Conservation (phyloP, 2,797 vertebrate genomes). For the Melanotaenia trifasciata region DNA sequence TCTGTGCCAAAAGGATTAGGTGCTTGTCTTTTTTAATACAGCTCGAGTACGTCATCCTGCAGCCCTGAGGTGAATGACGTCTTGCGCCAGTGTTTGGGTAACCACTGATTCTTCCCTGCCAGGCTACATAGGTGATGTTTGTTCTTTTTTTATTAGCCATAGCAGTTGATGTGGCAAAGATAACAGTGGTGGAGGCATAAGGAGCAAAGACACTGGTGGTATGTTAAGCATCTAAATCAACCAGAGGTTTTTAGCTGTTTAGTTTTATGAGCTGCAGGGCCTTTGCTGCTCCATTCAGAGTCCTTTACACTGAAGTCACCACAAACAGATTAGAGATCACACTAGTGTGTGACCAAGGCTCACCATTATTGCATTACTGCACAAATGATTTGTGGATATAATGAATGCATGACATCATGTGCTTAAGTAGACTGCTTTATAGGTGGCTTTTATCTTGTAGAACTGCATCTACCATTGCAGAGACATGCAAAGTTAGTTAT, state of each 20-base stretch:
- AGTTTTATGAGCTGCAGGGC: slow-evolving; percentile 58
- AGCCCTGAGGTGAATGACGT: slow-evolving; percentile 45
- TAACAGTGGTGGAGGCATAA: neutral
- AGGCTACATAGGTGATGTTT: slow-evolving; percentile 42
- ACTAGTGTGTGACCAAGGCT: slow-evolving; percentile 51
- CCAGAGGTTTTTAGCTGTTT: slow-evolving; percentile 38
- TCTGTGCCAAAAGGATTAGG: slow-evolving; percentile 69
- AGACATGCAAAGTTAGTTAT: slow-evolving; percentile 24
- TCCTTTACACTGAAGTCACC: slow-evolving; percentile 58
- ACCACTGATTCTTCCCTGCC: slow-evolving; percentile 22
- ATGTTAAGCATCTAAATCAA: slow-evolving; percentile 62
- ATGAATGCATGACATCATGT: slow-evolving; percentile 52
- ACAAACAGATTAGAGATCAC: slow-evolving; percentile 54
- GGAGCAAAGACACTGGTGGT: slow-evolving; percentile 38
- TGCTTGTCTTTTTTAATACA: slow-evolving; percentile 64
- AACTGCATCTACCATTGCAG: slow-evolving; percentile 21
- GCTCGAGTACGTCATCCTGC: slow-evolving; percentile 57
- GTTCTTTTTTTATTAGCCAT: slow-evolving; percentile 51
- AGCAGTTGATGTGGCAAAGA: slow-evolving; percentile 31
- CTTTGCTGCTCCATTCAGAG: slow-evolving; percentile 50
- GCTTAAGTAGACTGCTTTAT: slow-evolving; percentile 28
- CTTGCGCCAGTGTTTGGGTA: slow-evolving; percentile 39
- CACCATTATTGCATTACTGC: slow-evolving; percentile 33
- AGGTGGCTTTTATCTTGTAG: slow-evolving; percentile 21
- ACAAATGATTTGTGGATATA: slow-evolving; percentile 46